Evolutionary conservation across 2,113 vertebrate species (phyloP).

Genomic region (Prochilodus magdalenae): DNA sequence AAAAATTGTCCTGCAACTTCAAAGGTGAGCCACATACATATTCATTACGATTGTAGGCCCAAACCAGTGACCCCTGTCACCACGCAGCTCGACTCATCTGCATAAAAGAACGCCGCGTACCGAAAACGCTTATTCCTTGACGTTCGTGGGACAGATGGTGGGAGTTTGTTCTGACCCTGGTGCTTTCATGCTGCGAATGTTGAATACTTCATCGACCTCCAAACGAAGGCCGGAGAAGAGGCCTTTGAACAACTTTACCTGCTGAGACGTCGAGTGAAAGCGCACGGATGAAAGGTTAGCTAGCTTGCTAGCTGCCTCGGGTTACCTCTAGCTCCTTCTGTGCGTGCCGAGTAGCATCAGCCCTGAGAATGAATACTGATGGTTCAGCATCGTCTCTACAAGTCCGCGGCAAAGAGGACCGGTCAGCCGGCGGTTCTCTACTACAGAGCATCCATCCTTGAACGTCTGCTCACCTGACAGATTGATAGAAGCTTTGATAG

Average conservation of each 20-base stretch:
- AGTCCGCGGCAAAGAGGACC: neutral
- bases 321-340: neutral
- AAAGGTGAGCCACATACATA: constrained; percentile 34
- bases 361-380: constrained; percentile 11
- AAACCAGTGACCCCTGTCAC: constrained; percentile 28
- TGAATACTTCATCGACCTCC: constrained; percentile 38
- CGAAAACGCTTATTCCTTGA: neutral
- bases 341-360: constrained; percentile 2
- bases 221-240: constrained; percentile 16
- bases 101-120: constrained; percentile 14
- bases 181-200: constrained; percentile 27
- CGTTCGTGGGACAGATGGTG: constrained; percentile 42
- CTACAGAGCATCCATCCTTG: neutral
- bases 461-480: constrained; percentile 5
- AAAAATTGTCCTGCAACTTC: constrained; percentile 3
- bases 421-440: neutral
- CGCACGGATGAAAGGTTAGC: constrained; percentile 4
- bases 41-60: constrained; percentile 6
- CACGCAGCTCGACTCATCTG: constrained; percentile 7
- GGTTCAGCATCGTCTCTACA: neutral
- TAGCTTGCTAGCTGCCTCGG: neutral
- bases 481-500: neutral
- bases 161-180: constrained; percentile 16
- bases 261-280: neutral
- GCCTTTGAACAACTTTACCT: constrained; percentile 3